Conservation (phyloP, 2,797 vertebrate species). For the Bufotes viridis region DNA sequence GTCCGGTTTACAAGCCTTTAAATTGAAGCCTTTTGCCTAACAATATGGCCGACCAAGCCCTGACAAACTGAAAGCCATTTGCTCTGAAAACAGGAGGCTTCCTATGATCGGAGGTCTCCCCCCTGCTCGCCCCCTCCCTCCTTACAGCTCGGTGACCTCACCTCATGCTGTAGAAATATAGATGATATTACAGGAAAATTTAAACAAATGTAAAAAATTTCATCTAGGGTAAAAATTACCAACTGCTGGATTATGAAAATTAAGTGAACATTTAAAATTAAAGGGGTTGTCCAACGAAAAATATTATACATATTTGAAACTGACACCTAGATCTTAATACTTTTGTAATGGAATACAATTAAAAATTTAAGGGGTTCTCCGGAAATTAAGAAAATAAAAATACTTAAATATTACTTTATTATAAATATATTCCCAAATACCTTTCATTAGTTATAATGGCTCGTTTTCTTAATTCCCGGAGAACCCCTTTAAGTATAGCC, state of each 20-base stretch:
- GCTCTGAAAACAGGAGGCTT: not conserved
- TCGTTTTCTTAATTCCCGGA: no score
- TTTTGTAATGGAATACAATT: no score
- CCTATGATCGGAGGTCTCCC: not conserved
- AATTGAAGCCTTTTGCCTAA: constrained; percentile 38
- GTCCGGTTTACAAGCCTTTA: not conserved
- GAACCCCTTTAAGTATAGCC: no score
- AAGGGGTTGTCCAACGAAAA: no score
- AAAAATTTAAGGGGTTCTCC: no score
- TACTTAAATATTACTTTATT: no score
- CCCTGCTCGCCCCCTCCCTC: not conserved
- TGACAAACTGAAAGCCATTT: constrained; percentile 33
- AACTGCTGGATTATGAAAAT: not conserved
- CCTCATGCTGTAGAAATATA: not conserved
- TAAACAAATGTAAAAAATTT: not conserved
- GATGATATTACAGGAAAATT: not conserved
- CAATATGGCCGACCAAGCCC: not conserved
- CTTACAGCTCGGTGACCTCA: not conserved
- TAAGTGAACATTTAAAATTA: no score
- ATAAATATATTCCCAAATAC: no score
- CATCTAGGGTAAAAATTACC: not conserved
- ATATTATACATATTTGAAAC: no score
- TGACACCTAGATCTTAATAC: no score
- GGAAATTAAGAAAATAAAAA: no score
- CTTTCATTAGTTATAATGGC: no score